A percentile compares a stretch with the other conserved stretches of the same genome.
Evolutionary conservation across 2,888 invertebrate genomes (phyloP).

Genomic region (Pandemis heparana): DNA sequence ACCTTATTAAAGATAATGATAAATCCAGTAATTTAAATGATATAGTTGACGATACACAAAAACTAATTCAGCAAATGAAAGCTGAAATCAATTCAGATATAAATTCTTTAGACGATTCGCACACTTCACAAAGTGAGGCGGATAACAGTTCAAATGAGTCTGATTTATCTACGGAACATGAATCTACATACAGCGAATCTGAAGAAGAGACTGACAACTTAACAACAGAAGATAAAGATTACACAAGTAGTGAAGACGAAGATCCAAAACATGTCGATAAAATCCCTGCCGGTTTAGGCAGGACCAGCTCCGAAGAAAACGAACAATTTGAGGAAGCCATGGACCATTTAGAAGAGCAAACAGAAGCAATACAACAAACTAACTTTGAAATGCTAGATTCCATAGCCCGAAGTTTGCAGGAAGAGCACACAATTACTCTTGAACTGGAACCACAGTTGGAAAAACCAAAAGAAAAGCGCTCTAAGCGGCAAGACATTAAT

Average conservation of each 20-base stretch:
- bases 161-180: slow-evolving; percentile 68
- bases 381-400: slow-evolving; percentile 78
- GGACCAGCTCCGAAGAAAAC: slow-evolving; percentile 80
- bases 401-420: slow-evolving; percentile 77
- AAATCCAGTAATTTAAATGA: slow-evolving; percentile 77
- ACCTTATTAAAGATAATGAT: slow-evolving; percentile 50
- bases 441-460: slow-evolving; percentile 48
- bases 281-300: slow-evolving; percentile 48
- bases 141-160: slow-evolving; percentile 67
- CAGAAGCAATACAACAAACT: slow-evolving; percentile 71
- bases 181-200: slow-evolving; percentile 79
- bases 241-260: slow-evolving; percentile 60
- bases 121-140: slow-evolving; percentile 79
- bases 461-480: slow-evolving; percentile 44
- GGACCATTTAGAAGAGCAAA: slow-evolving; percentile 75
- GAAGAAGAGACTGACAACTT: slow-evolving; percentile 72
- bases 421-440: slow-evolving; percentile 67
- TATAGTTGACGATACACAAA: slow-evolving; percentile 87
- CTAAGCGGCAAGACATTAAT: slow-evolving; percentile 64
- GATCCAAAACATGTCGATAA: slow-evolving; percentile 44
- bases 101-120: slow-evolving; percentile 77
- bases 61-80: slow-evolving; percentile 88
- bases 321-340: slow-evolving; percentile 82
- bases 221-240: slow-evolving; percentile 71
- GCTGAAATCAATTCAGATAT: slow-evolving; percentile 87